Evolutionary conservation across 1,140 invertebrate genomes (phyloP).

Genomic region (Harpegnathos saltator): DNA sequence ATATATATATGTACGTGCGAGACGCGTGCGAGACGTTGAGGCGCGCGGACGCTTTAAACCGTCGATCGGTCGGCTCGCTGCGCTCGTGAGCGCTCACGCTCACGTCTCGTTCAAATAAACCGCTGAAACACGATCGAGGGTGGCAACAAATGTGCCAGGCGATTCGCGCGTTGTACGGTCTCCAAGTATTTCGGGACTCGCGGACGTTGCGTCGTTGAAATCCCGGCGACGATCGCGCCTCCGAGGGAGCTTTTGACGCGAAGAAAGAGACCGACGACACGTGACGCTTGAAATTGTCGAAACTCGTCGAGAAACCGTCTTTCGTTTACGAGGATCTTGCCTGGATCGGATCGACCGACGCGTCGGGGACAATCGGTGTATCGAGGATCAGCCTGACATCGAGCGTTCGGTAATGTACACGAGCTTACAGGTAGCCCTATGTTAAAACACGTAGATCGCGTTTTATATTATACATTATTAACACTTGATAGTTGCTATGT

Average conservation of each 20-base stretch:
- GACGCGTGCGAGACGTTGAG: conserved; percentile 35
- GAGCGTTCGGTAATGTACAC: conserved; percentile 20
- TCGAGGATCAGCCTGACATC: conserved; percentile 10
- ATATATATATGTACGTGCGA: conserved; percentile 5
- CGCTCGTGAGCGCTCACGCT: conserved; percentile 67
- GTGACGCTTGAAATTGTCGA: too few species aligned
- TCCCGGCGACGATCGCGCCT: background rate
- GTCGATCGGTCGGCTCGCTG: conserved; percentile 59
- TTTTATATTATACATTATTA: conserved; percentile 60
- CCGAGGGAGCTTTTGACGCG: background rate
- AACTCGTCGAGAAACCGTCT: background rate
- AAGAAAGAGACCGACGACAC: too few species aligned
- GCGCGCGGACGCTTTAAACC: conserved; percentile 74
- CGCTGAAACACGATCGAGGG: conserved; percentile 68
- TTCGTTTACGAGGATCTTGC: background rate
- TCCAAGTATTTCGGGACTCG: conserved; percentile 22
- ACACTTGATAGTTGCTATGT: conserved; percentile 60
- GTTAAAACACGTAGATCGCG: conserved; percentile 43
- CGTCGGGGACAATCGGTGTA: conserved; percentile 42
- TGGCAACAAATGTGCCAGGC: conserved; percentile 32
- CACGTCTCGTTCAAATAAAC: conserved; percentile 77
- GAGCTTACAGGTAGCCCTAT: conserved; percentile 31
- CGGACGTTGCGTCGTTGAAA: background rate
- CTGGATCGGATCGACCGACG: background rate
- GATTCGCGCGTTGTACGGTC: conserved; percentile 10